phyloP scores from a whole-genome alignment of 2,113 vertebrate species.

The Isurus oxyrinchus region DNA sequence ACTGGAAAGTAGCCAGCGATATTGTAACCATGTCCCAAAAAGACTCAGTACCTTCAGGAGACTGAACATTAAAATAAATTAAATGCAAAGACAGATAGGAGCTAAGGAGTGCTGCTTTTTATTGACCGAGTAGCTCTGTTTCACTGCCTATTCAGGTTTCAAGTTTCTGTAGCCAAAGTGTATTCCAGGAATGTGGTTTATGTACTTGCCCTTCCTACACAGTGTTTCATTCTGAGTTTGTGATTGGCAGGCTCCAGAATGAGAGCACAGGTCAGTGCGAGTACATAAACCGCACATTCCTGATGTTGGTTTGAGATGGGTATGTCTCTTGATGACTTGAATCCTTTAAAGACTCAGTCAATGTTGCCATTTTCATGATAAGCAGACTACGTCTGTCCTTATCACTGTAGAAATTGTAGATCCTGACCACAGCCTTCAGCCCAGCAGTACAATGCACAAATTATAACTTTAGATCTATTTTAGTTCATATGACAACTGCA shows the following conservation, averaged over 20 bases:
- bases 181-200: neutral
- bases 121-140: neutral
- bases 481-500: neutral
- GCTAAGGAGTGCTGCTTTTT: neutral
- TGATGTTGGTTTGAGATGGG: neutral
- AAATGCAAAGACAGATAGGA: neutral
- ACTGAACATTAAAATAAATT: neutral
- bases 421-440: neutral
- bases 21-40: neutral
- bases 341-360: conserved; percentile 11
- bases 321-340: neutral
- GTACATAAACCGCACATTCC: conserved; percentile 10
- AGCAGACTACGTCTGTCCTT: neutral
- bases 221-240: neutral
- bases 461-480: neutral
- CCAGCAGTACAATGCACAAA: neutral
- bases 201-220: neutral
- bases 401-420: neutral
- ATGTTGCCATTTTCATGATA: neutral
- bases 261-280: neutral
- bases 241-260: neutral
- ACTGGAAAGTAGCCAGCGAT: neutral
- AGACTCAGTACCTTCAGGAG: neutral
- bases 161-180: neutral
- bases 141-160: neutral